A percentile compares a stretch with the other conserved stretches of the same genome.
Evolutionary conservation across 2,797 vertebrate species (phyloP).

Genomic region (Iguana delicatissima): DNA sequence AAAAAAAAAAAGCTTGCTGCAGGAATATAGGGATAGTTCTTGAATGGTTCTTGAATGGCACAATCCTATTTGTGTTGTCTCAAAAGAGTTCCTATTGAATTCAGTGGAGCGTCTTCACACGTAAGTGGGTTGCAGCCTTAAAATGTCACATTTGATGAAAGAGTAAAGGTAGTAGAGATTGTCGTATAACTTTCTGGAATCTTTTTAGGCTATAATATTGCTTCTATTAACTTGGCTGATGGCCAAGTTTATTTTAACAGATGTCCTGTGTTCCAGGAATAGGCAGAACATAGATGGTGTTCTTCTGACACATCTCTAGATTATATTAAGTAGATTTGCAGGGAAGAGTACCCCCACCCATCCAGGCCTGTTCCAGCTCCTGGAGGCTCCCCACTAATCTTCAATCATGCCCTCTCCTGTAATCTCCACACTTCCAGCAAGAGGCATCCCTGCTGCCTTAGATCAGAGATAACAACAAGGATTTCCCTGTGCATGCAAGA

Average conservation of each 20-base stretch:
- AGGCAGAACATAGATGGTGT: neutral
- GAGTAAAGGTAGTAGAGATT: too few species aligned
- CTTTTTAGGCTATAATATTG: neutral
- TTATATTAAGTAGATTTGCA: neutral
- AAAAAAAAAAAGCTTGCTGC: neutral
- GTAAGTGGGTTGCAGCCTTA: neutral
- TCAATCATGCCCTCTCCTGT: neutral
- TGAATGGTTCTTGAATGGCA: neutral
- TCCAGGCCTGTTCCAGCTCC: neutral
- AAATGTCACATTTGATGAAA: neutral
- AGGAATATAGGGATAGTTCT: neutral
- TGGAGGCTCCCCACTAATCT: neutral
- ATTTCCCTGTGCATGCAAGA: neutral
- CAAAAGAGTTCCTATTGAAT: neutral
- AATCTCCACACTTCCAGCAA: neutral
- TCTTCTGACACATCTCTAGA: neutral
- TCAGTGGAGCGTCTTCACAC: neutral
- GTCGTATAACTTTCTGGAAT: neutral
- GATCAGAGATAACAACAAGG: neutral
- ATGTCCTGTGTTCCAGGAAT: neutral
- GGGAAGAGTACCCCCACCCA: neutral
- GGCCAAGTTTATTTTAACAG: neutral
- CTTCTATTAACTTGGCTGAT: neutral
- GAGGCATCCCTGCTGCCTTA: neutral
- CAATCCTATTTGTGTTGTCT: neutral